phyloP scores from a whole-genome alignment of 2,113 vertebrate species.

The Lontra canadensis region DNA sequence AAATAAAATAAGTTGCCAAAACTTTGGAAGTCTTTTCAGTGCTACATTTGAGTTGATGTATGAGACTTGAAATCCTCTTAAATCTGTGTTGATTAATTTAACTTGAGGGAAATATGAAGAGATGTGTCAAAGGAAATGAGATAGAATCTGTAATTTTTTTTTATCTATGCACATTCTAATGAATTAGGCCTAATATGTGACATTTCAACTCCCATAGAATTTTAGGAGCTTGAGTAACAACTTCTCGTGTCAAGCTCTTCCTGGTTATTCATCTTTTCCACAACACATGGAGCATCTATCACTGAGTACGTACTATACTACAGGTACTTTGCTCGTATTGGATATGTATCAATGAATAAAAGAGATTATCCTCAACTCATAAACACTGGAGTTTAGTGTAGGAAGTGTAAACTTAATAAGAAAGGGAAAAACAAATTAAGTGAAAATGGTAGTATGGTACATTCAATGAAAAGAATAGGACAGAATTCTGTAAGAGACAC shows the following conservation, averaged over 20 bases:
- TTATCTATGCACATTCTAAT: neutral
- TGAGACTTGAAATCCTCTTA: neutral
- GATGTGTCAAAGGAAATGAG: constrained; percentile 27
- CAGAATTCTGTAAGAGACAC: neutral
- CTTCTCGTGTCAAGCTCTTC: neutral
- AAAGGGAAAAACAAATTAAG: neutral
- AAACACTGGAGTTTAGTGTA: neutral
- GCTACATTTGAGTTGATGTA: neutral
- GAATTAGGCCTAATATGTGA: neutral
- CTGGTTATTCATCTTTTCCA: neutral
- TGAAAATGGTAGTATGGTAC: neutral
- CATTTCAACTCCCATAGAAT: neutral
- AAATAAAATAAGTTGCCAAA: constrained; percentile 50
- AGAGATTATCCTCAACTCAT: neutral
- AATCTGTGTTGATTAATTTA: constrained; percentile 40
- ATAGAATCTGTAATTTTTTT: neutral
- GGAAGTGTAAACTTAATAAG: neutral
- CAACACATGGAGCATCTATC: neutral
- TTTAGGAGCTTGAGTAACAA: constrained; percentile 4
- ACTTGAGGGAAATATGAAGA: constrained; percentile 15
- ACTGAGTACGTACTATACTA: neutral
- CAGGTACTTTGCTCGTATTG: neutral
- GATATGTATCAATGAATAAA: neutral
- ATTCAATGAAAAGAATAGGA: neutral
- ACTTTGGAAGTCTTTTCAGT: constrained; percentile 19